Evolutionary conservation across 2,888 invertebrate species (phyloP), one percentile per base, ranked within the genome.

Genomic region (Dusona sp.): DNA sequence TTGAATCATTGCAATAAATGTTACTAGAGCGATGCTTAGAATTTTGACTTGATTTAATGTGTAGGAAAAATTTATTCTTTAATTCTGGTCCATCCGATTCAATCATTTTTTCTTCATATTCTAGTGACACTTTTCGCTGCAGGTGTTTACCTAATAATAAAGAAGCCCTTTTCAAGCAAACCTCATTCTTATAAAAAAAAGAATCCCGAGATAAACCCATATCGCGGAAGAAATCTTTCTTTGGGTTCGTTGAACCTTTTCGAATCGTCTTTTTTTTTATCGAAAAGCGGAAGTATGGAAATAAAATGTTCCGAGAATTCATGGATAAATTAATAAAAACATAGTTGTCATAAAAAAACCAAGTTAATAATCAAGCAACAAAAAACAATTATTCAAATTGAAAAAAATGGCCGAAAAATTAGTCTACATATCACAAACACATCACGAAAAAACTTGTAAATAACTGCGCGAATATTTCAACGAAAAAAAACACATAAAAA

Each of bases 201-300:
- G 29, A 36, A 38, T 33, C 36, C 38, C 45, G 51, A 36, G 65
- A 78, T 65, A 51, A 67, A 78, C n/a, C 33, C 22, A 22, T 51
- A 51, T 65, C 77, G 51, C 22, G 25, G 25, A 68, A 51, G 38
- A 67, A 25, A 77, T 78, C 67, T 42, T 67, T 1, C 38, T 13
- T 16, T 0, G 78, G 36, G 78, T 65, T 78, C 67, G 42, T 19
- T 67, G 78, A 78, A 67, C 67, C 78, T 51, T 68, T 67, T 25
- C 16, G 25, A 25, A 38, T 22, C n/a, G n/a, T n/a, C 29, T 29
- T 61, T 16, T 25, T 29, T 65, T 77, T 64, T 48, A 48, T 48
- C n/a, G 22, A 48, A 45, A 64, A 65, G 25, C 42, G 45, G 6
- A 42, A 61, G 9, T 8, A 33, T 19, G 19, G 25, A 2, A 72